Evolutionary conservation across 2,113 vertebrate genomes (phyloP).

Genomic region (Egretta garzetta): DNA sequence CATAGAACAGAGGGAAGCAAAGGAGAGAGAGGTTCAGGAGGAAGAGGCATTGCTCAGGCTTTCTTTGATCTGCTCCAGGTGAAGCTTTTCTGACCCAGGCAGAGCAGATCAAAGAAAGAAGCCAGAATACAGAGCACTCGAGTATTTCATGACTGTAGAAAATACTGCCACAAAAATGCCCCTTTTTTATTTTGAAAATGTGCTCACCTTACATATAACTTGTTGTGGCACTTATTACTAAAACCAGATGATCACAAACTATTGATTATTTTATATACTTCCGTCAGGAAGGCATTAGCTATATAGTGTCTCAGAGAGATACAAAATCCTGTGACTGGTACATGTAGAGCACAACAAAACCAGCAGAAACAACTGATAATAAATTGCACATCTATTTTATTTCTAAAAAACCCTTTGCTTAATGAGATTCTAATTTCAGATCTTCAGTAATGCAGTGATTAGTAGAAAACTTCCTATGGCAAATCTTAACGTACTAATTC

Average conservation of each 20-base stretch:
- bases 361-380: not conserved
- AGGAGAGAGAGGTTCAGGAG: slow-evolving; percentile 16
- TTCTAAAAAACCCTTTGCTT: not conserved
- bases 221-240: slow-evolving; percentile 27
- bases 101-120: slow-evolving; percentile 61
- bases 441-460: not conserved
- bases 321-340: not conserved
- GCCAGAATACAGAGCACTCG: slow-evolving; percentile 26
- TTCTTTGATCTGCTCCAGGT: slow-evolving; percentile 66
- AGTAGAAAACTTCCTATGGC: not conserved
- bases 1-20: not conserved
- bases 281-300: not conserved
- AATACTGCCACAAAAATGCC: slow-evolving; percentile 50
- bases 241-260: slow-evolving; percentile 54
- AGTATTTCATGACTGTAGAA: slow-evolving; percentile 53
- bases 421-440: not conserved
- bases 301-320: not conserved
- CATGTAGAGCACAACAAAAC: not conserved
- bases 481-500: not conserved
- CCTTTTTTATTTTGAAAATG: slow-evolving; percentile 31
- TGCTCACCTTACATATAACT: slow-evolving; percentile 15
- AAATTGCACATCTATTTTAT: not conserved
- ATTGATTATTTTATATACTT: slow-evolving; percentile 7
- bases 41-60: slow-evolving; percentile 37
- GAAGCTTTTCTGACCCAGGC: slow-evolving; percentile 60